Evolutionary conservation across 2,113 vertebrate species (phyloP), one percentile per base, ranked within the genome.

Genomic region (Dolichotis patagonum): DNA sequence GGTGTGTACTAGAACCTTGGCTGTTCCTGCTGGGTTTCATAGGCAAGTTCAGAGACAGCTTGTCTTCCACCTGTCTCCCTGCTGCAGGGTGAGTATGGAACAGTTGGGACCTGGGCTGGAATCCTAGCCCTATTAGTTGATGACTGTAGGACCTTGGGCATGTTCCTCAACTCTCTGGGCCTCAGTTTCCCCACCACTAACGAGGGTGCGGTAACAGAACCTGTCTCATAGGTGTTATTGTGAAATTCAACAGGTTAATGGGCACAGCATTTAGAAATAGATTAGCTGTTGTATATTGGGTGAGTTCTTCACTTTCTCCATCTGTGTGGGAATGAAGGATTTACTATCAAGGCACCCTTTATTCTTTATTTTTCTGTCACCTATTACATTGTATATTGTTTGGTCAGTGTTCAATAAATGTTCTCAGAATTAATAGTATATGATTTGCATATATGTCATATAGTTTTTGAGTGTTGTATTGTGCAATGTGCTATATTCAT

Each of bases 341-440:
- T 22, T 67, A 58, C 78, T 30, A 58, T 88, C 62, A 91, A 91
- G 82, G 7, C 75, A 87, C 3, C 60, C 38, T 2, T 2, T 93
- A 56, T 77, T 73, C 43, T 90, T 91, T 80, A 78, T 60, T 91
- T 95, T 82, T 62, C 2, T 54, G 17, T 91, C 20, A 54, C 60
- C 22, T 93, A 7, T 67, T 82, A 78, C 9, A 73, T 58, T 75
- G 38, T 88, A 41, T 46, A 3, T 16, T 30, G 5, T 85, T 94
- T 95, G 81, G 46, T 83, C 58, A 75, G 7, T 75, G 24, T 17
- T 82, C 52, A 95, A 28, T 54, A 67, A 95, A 75, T 97, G 82
- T 75, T 96, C 63, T 38, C 7, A 93, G 43, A 77, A 65, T 91
- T 90, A 84, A 32, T 60, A 60, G 63, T 9, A 20, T 63, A 71